These are phyloP conservation scores for Thoracochromis brauschi DNA, from an alignment of 2,113 vertebrate species.

Conservation along the genomic window DNA sequence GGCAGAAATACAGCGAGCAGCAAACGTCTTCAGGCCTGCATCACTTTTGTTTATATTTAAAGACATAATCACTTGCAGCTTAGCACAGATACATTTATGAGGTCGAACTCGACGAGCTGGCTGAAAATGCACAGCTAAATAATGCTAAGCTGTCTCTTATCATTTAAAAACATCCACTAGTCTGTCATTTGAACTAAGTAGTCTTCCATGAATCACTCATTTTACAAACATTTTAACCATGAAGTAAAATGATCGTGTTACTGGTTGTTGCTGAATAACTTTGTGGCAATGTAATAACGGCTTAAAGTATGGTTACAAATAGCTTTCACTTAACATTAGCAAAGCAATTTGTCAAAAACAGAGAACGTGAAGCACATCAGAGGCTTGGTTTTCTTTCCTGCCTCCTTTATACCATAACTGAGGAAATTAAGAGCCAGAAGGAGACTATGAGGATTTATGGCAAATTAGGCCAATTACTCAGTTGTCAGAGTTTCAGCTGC, in stretches of 20 bases:
- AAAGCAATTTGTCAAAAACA: background rate
- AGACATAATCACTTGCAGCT: background rate
- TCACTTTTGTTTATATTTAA: background rate
- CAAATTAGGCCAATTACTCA: background rate
- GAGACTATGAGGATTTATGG: background rate
- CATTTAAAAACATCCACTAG: background rate
- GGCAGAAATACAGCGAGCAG: background rate
- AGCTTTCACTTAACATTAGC: background rate
- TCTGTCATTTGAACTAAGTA: background rate
- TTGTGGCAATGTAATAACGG: background rate
- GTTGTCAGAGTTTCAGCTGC: background rate
- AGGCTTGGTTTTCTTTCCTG: background rate
- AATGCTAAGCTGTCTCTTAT: background rate
- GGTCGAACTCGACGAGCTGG: background rate
- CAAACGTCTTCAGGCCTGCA: background rate
- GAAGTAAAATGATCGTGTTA: background rate
- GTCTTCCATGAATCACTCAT: background rate
- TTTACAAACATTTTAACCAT: background rate
- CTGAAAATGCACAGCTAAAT: background rate
- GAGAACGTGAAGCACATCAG: background rate
- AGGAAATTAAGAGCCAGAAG: background rate
- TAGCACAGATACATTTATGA: background rate
- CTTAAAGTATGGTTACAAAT: background rate
- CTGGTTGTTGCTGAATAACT: background rate
- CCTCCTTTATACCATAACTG: background rate